phyloP scores from a whole-genome alignment of 2,888 invertebrate genomes.

The Ectobius pallidus region DNA sequence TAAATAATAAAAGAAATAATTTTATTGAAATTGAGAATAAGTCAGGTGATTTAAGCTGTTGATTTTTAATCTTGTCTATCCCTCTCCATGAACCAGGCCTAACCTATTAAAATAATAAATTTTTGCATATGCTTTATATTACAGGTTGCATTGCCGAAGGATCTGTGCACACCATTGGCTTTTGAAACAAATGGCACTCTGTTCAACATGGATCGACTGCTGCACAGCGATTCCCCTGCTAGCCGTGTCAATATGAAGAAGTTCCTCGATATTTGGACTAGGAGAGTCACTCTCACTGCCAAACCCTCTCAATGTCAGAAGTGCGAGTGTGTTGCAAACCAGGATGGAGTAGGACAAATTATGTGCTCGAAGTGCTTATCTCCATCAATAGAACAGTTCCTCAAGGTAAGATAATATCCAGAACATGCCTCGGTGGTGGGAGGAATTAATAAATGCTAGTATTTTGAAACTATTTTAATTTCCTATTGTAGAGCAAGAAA shows the following conservation, averaged over 20 bases:
- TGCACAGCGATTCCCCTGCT: slow-evolving; percentile 40
- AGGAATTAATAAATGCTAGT: no score
- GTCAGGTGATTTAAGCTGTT: no score
- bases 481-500: no score
- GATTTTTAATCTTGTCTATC: no score
- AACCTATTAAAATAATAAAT: no score
- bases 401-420: slow-evolving; percentile 47
- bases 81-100: no score
- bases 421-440: no score
- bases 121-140: no score
- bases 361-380: slow-evolving; percentile 53
- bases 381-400: slow-evolving; percentile 48
- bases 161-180: slow-evolving; percentile 53
- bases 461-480: no score
- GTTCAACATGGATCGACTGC: slow-evolving; percentile 49
- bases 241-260: slow-evolving; percentile 49
- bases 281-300: slow-evolving; percentile 50
- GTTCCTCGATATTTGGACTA: slow-evolving; percentile 52
- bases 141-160: slow-evolving; percentile 52
- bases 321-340: slow-evolving; percentile 55
- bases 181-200: slow-evolving; percentile 54
- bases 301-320: slow-evolving; percentile 53
- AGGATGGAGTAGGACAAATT: slow-evolving; percentile 52
- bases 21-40: no score
- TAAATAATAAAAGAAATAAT: no score